A percentile compares a stretch with the other conserved stretches of the same genome.
phyloP scores from a whole-genome alignment of 37 sponge, comb jelly and placozoan genomes.

The Oscarella lobularis region DNA sequence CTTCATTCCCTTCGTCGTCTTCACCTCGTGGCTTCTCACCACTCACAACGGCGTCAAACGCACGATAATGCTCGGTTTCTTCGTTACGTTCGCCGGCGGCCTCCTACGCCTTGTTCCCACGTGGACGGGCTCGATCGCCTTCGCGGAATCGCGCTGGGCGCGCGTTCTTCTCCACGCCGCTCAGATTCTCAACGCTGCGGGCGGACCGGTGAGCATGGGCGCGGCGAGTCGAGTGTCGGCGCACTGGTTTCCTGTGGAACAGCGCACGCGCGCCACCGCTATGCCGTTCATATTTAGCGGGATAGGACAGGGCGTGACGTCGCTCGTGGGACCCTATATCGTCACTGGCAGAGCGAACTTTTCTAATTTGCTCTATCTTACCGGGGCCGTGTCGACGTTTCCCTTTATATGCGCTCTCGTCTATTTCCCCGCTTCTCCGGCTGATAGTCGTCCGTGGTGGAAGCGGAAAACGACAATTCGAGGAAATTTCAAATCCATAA shows the following conservation, averaged over 20 bases:
- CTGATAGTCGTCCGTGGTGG: too few species aligned
- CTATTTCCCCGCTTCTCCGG: neutral
- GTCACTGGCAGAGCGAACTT: neutral
- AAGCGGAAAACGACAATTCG: too few species aligned
- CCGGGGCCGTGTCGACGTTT: neutral
- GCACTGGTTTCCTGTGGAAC: neutral
- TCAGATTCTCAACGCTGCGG: neutral
- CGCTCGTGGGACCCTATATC: neutral
- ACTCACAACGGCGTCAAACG: neutral
- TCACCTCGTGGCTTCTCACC: neutral
- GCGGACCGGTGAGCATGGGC: neutral
- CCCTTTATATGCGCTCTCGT: neutral
- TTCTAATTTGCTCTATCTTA: neutral
- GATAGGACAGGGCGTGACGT: neutral
- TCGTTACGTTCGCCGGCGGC: neutral
- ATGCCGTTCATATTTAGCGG: neutral
- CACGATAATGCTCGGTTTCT: neutral
- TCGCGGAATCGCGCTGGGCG: neutral
- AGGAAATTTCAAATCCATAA: neutral
- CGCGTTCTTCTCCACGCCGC: neutral
- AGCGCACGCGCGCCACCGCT: neutral
- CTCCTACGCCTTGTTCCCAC: neutral
- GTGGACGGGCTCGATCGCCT: neutral
- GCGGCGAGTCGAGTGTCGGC: neutral
- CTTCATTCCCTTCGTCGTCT: neutral